Evolutionary conservation across 1,140 invertebrate genomes (phyloP).

Genomic region (Bombus picipes): DNA sequence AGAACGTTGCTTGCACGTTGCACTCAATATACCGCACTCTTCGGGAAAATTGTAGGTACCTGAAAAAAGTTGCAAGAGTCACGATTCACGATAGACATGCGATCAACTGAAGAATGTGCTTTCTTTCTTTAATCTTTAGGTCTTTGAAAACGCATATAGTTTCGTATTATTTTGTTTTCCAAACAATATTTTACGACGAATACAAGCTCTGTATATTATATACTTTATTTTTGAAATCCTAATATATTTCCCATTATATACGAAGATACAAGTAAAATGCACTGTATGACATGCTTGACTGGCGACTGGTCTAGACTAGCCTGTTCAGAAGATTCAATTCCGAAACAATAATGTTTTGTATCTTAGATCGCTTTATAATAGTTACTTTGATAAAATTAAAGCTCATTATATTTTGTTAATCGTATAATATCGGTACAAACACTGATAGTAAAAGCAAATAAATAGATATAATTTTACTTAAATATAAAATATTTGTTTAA

Average conservation of each 20-base stretch:
- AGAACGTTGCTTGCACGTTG: conserved; percentile 53
- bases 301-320: neutral
- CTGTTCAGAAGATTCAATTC: conserved; percentile 6
- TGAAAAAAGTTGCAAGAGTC: conserved; percentile 39
- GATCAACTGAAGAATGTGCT: neutral
- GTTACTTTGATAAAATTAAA: neutral
- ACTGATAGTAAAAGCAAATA: neutral
- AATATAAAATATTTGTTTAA: neutral
- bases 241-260: neutral
- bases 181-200: neutral
- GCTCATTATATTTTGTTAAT: neutral
- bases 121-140: conserved; percentile 3
- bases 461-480: neutral
- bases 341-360: conserved; percentile 5
- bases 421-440: neutral
- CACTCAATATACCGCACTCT: conserved; percentile 34
- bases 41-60: conserved; percentile 35
- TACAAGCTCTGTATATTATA: neutral
- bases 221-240: neutral
- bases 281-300: neutral
- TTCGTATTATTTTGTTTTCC: neutral
- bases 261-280: neutral
- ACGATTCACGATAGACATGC: conserved; percentile 15
- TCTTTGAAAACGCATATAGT: neutral
- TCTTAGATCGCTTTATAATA: neutral